Evolutionary conservation across 2,888 invertebrate genomes (phyloP).

Genomic region (Catocala fraxini): DNA sequence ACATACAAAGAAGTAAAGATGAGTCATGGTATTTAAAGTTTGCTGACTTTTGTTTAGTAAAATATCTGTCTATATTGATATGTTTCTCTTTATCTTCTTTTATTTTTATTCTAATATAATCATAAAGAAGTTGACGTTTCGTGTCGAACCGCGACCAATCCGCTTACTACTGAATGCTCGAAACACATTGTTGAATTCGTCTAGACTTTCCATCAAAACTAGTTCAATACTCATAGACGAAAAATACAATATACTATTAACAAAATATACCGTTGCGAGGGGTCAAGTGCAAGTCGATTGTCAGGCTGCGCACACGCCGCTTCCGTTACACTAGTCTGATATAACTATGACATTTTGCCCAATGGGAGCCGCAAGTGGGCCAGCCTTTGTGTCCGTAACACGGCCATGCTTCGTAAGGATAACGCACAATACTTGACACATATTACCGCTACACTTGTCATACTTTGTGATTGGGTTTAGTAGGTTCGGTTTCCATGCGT

Average conservation of each 20-base stretch:
- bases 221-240: constrained; percentile 8
- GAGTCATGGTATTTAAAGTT: too few species aligned
- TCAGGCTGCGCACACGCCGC: constrained; percentile 68
- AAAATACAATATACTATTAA: constrained; percentile 31
- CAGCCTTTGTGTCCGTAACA: constrained; percentile 45
- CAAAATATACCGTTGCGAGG: constrained; percentile 57
- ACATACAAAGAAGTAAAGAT: too few species aligned
- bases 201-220: constrained; percentile 10
- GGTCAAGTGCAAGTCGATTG: constrained; percentile 69
- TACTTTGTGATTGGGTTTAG: constrained; percentile 41
- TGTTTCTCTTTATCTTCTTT: too few species aligned
- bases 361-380: constrained; percentile 72
- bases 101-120: too few species aligned
- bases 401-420: constrained; percentile 58
- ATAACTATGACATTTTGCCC: constrained; percentile 85
- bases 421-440: constrained; percentile 54
- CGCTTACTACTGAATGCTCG: too few species aligned
- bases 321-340: constrained; percentile 85
- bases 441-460: constrained; percentile 42
- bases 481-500: constrained; percentile 15
- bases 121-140: too few species aligned
- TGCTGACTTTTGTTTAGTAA: too few species aligned
- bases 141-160: too few species aligned
- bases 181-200: constrained; percentile 1
- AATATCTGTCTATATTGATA: too few species aligned